A percentile compares a stretch with the other conserved stretches of the same genome.
These are phyloP conservation scores for Anas bahamensis DNA, from an alignment of 2,797 vertebrate genomes.

Conservation along the genomic window DNA sequence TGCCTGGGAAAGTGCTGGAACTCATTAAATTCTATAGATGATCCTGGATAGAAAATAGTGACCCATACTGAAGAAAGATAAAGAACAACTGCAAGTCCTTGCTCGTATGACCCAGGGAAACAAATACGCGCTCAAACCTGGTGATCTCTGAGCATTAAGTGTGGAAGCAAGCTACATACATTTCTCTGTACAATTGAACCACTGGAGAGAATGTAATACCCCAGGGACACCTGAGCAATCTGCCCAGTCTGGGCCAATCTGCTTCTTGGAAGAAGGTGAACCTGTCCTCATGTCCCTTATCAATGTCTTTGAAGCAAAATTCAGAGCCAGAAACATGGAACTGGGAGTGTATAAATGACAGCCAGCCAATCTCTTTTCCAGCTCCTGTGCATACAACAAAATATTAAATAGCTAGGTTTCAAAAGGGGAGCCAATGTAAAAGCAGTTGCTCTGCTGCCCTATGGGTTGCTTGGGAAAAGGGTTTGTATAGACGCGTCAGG, in stretches of 20 bases:
- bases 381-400: background rate
- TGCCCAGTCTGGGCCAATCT: background rate
- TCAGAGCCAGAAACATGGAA: background rate
- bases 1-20: background rate
- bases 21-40: background rate
- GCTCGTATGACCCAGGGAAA: background rate
- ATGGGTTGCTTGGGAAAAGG: background rate
- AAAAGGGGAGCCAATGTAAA: background rate
- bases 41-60: background rate
- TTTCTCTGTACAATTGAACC: background rate
- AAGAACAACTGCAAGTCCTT: background rate
- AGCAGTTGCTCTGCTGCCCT: background rate
- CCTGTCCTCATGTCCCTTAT: background rate
- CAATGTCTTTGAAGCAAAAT: background rate
- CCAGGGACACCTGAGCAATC: background rate
- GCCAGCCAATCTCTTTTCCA: background rate
- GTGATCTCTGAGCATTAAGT: background rate
- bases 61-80: background rate
- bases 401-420: background rate
- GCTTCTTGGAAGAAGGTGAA: background rate
- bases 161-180: background rate
- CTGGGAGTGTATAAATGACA: background rate
- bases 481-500: background rate
- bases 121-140: background rate
- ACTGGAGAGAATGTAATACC: background rate